Evolutionary conservation across 2,113 vertebrate genomes (phyloP).

Genomic region (Galemys pyrenaicus): DNA sequence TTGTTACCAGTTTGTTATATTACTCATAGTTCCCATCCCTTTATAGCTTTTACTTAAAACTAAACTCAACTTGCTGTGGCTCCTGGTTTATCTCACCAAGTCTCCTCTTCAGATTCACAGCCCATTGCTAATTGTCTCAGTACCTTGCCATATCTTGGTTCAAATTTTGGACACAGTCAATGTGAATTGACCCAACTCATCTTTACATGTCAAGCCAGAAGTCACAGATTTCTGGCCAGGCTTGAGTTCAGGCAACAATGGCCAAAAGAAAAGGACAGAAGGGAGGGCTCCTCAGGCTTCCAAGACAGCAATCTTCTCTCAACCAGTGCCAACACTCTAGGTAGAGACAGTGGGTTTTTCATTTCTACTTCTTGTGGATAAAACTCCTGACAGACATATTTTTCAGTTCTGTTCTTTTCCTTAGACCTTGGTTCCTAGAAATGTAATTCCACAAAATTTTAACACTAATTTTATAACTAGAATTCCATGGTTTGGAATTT

Average conservation of each 20-base stretch:
- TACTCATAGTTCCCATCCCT: not conserved
- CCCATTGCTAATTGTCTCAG: not conserved
- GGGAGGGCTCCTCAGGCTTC: not conserved
- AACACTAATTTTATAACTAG: not conserved
- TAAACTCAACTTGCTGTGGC: not conserved
- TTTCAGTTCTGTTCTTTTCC: not conserved
- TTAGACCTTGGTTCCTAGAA: not conserved
- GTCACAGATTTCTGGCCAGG: not conserved
- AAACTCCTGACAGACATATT: not conserved
- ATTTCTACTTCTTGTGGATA: not conserved
- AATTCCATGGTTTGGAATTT: not conserved
- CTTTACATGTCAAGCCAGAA: not conserved
- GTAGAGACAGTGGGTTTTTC: not conserved
- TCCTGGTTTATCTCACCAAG: not conserved
- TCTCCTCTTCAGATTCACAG: not conserved
- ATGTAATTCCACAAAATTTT: not conserved
- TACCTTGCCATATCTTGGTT: conserved; percentile 2
- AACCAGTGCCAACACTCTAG: not conserved
- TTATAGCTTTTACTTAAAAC: not conserved
- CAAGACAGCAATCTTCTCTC: not conserved
- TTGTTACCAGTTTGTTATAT: not conserved
- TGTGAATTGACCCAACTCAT: not conserved
- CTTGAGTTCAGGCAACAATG: not conserved
- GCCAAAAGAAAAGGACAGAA: not conserved
- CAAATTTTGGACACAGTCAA: not conserved